phyloP scores from a whole-genome alignment of 1,140 invertebrate species.

The Melitaea cinxia region DNA sequence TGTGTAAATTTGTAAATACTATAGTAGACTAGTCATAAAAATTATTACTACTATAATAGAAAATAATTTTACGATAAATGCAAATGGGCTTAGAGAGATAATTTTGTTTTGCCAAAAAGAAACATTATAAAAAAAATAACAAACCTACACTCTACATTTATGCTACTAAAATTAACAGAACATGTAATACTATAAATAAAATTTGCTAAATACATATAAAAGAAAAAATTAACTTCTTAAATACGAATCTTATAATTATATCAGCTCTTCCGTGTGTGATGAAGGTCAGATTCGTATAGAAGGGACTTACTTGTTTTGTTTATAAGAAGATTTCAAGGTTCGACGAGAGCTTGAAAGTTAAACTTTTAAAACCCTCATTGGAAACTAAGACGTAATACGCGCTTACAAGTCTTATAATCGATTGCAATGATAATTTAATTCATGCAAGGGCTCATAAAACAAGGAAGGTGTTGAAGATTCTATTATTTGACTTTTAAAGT shows the following conservation, averaged over 20 bases:
- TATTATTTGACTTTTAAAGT: too few species aligned
- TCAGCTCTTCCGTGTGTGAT: conserved; percentile 21
- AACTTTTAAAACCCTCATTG: background rate
- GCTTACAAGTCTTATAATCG: background rate
- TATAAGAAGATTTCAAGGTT: conserved; percentile 14
- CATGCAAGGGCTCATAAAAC: too few species aligned
- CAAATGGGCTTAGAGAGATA: background rate
- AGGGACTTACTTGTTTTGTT: conserved; percentile 24
- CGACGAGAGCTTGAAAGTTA: background rate
- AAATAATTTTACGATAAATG: background rate
- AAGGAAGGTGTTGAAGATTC: too few species aligned
- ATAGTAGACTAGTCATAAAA: background rate
- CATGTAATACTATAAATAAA: too few species aligned
- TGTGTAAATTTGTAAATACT: background rate
- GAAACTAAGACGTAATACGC: background rate
- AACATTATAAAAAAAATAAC: background rate
- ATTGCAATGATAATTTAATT: too few species aligned
- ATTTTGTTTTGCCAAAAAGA: conserved; percentile 2
- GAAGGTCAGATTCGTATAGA: conserved; percentile 41
- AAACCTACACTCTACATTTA: too few species aligned
- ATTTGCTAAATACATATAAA: too few species aligned
- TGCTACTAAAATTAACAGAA: too few species aligned
- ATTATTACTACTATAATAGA: background rate
- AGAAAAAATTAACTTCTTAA: too few species aligned
- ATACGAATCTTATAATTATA: too few species aligned